These are phyloP conservation scores for Malurus melanocephalus DNA, from an alignment of 2,113 vertebrate genomes.

Conservation along the genomic window DNA sequence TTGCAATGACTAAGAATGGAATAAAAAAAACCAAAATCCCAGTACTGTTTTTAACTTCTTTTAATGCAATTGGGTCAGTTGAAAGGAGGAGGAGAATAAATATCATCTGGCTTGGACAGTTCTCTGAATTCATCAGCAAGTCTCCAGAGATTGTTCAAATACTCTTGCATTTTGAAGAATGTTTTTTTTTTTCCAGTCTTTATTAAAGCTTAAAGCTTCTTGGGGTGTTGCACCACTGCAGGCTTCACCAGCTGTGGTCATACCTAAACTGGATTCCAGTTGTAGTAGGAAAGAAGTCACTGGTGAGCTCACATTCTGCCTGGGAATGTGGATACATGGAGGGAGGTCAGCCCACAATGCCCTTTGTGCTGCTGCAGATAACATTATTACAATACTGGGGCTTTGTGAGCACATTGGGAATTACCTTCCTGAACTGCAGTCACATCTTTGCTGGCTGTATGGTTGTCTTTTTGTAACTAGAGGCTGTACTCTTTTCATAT, in stretches of 20 bases:
- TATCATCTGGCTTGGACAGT: background rate
- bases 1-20: background rate
- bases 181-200: background rate
- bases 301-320: background rate
- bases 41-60: background rate
- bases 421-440: background rate
- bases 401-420: background rate
- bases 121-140: background rate
- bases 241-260: background rate
- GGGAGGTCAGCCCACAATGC: background rate
- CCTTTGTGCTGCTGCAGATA: background rate
- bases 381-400: background rate
- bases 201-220: background rate
- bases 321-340: background rate
- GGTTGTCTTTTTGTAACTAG: background rate
- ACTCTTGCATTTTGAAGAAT: background rate
- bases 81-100: background rate
- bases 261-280: background rate
- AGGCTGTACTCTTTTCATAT: conserved; percentile 2
- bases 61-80: background rate
- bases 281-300: background rate
- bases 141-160: background rate
- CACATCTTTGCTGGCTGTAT: background rate
- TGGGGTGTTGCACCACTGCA: background rate
- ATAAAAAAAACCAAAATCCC: background rate